Evolutionary conservation across 1,140 invertebrate species (phyloP).

Genomic region (Glossosoma conforme): DNA sequence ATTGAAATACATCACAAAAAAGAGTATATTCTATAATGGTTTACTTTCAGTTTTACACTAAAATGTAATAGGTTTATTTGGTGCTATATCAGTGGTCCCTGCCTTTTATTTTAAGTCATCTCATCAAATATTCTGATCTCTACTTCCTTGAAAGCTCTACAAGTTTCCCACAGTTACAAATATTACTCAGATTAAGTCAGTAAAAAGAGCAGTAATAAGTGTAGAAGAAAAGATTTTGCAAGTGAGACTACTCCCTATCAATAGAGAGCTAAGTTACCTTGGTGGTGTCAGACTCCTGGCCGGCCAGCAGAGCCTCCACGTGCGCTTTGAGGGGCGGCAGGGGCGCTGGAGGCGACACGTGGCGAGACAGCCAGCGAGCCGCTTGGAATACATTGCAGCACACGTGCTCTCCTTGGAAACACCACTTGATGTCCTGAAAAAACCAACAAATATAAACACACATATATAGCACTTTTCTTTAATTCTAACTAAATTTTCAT

Average conservation of each 20-base stretch:
- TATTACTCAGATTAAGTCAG: neutral
- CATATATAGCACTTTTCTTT: no score
- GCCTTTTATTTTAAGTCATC: no score
- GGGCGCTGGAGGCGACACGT: conserved; percentile 21
- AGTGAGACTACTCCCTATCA: no score
- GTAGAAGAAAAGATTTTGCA: no score
- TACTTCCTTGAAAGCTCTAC: no score
- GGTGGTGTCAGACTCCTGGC: conserved; percentile 18
- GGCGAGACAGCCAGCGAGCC: conserved; percentile 34
- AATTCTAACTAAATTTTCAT: no score
- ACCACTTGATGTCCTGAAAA: conserved; percentile 23
- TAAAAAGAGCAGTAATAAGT: neutral
- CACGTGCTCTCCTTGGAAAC: conserved; percentile 42
- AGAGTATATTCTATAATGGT: no score
- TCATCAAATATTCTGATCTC: no score
- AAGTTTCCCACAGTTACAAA: conserved; percentile 1
- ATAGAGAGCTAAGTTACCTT: conserved; percentile 11
- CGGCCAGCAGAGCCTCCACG: conserved; percentile 23
- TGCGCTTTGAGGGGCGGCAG: conserved; percentile 12
- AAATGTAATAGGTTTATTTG: no score
- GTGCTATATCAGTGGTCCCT: no score
- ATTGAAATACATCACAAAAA: no score
- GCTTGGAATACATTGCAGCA: conserved; percentile 46
- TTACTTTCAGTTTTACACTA: no score
- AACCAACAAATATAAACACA: neutral